phyloP scores from a whole-genome alignment of 1,140 invertebrate genomes.

The Drosophila aff. region DNA sequence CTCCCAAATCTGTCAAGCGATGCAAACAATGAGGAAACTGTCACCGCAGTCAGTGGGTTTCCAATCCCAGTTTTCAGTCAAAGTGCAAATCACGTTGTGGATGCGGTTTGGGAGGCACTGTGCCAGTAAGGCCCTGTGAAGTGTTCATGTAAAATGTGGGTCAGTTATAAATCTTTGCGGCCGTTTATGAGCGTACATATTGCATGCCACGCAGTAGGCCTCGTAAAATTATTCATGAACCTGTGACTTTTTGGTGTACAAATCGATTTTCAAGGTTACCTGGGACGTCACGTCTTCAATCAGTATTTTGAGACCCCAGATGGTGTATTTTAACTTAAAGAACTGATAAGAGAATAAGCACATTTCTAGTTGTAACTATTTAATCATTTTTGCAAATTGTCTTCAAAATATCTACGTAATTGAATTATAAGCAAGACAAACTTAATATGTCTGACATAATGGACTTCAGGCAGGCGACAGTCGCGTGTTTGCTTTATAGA shows the following conservation, averaged over 20 bases:
- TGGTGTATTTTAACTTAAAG: neutral
- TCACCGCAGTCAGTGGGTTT: neutral
- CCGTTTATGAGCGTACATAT: slow-evolving; percentile 30
- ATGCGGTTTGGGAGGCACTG: slow-evolving; percentile 32
- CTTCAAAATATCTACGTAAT: neutral
- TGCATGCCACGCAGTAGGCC: slow-evolving; percentile 34
- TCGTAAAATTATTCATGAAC: slow-evolving; percentile 53
- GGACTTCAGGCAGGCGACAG: slow-evolving; percentile 36
- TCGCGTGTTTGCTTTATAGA: slow-evolving; percentile 18
- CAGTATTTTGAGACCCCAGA: neutral
- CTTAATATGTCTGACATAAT: slow-evolving; percentile 43
- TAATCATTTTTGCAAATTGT: neutral
- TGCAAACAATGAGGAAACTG: slow-evolving; percentile 54
- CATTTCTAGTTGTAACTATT: neutral
- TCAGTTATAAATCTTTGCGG: slow-evolving; percentile 63
- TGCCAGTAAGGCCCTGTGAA: slow-evolving; percentile 6
- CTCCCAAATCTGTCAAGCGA: slow-evolving; percentile 39
- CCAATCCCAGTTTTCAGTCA: slow-evolving; percentile 35
- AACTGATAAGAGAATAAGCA: slow-evolving; percentile 5
- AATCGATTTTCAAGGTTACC: slow-evolving; percentile 52
- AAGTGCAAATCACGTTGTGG: slow-evolving; percentile 29
- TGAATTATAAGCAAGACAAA: neutral
- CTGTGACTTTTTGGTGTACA: slow-evolving; percentile 36
- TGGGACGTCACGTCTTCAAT: slow-evolving; percentile 29
- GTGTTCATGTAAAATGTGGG: slow-evolving; percentile 60